Conservation (phyloP, 2,797 vertebrate species). For the Notamacropus eugenii region DNA sequence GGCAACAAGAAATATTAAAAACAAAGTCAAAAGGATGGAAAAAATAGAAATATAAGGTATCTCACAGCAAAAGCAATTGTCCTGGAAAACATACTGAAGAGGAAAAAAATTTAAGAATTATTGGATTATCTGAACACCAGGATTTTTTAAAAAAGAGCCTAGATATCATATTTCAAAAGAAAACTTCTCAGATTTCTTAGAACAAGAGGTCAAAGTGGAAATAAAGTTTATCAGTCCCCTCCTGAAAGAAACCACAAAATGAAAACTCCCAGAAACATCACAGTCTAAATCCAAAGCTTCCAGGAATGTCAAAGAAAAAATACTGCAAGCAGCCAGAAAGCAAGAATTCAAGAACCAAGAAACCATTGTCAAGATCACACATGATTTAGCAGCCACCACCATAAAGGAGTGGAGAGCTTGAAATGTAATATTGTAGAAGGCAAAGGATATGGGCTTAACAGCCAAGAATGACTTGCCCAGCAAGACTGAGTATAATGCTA, state of each 20-base stretch:
- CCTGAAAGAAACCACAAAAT: background rate
- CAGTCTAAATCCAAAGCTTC: background rate
- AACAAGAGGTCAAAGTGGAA: background rate
- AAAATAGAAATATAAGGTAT: background rate
- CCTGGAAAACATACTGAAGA: background rate
- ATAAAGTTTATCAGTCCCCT: background rate
- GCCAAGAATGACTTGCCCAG: background rate
- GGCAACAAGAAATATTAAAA: background rate
- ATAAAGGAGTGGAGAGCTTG: background rate
- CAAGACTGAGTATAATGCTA: background rate
- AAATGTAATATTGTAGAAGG: background rate
- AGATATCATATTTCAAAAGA: background rate
- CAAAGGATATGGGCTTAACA: background rate
- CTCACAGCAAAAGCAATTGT: background rate
- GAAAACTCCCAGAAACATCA: background rate
- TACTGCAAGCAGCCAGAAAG: background rate
- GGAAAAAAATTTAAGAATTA: background rate
- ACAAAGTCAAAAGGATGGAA: background rate
- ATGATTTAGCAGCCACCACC: background rate
- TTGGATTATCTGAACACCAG: background rate
- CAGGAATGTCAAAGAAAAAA: background rate
- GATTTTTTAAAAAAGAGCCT: background rate
- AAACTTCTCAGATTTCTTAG: background rate
- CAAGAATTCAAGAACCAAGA: background rate
- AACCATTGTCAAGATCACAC: background rate